Conservation (phyloP, 2,113 vertebrate species). For the Acrocephalus arundinaceus region DNA sequence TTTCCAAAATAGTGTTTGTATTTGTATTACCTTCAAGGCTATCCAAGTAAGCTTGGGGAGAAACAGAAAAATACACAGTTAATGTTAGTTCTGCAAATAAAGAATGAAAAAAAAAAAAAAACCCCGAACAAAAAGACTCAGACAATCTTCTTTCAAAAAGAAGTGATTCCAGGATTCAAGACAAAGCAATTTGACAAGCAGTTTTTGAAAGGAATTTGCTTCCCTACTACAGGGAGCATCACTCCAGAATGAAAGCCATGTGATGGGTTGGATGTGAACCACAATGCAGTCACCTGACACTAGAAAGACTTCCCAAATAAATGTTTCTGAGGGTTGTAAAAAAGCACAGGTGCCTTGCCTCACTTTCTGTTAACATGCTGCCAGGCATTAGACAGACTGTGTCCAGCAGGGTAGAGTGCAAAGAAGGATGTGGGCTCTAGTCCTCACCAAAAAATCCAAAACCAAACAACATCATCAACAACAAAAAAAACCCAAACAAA, state of each 20-base stretch:
- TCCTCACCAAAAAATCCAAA: neutral
- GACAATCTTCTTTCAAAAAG: slow-evolving; percentile 42
- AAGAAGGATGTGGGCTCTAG: neutral
- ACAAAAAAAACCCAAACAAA: neutral
- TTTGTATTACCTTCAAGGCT: slow-evolving; percentile 98
- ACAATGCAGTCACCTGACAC: neutral
- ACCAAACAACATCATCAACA: neutral
- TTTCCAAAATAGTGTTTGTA: slow-evolving; percentile 56
- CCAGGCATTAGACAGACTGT: neutral
- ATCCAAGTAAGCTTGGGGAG: slow-evolving; percentile 99
- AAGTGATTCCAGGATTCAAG: neutral
- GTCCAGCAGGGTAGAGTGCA: neutral
- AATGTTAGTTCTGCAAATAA: slow-evolving; percentile 69
- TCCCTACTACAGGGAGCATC: neutral
- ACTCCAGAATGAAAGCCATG: neutral
- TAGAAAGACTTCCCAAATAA: neutral
- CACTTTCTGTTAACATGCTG: neutral
- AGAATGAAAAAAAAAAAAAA: neutral
- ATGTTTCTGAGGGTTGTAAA: neutral
- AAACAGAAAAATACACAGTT: slow-evolving; percentile 81
- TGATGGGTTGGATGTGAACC: neutral
- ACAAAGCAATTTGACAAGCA: neutral
- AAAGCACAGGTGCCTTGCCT: neutral
- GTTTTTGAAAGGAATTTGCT: neutral
- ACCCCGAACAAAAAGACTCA: neutral